Percentiles rank a stretch among this genome's conserved stretches.
These are phyloP conservation scores for Panthera tigris DNA, from an alignment of 2,113 vertebrate genomes.

Conservation along the genomic window DNA sequence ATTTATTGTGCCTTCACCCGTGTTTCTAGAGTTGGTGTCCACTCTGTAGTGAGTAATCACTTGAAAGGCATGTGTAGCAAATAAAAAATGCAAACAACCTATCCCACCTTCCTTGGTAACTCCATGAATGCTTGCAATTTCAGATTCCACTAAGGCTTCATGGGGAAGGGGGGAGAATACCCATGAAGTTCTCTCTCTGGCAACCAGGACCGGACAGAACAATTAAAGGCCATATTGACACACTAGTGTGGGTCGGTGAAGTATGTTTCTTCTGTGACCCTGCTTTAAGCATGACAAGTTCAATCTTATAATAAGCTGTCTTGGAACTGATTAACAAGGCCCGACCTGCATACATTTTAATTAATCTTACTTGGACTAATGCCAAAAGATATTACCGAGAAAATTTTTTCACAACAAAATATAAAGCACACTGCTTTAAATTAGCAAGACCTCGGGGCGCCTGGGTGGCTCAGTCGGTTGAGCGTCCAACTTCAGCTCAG, in stretches of 20 bases:
- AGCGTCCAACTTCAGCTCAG: too few species aligned
- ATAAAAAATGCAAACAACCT: neutral
- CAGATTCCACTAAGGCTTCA: neutral
- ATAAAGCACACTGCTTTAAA: neutral
- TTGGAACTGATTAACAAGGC: neutral
- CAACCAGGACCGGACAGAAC: neutral
- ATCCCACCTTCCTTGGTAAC: neutral
- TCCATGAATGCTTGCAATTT: neutral
- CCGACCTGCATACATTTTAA: neutral
- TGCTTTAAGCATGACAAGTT: neutral
- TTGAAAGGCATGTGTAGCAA: neutral
- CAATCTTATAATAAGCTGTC: neutral
- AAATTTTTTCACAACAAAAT: constrained; percentile 25
- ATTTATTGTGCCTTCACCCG: neutral
- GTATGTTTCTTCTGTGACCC: neutral
- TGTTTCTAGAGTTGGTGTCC: neutral
- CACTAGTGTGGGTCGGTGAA: neutral
- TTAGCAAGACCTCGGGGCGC: neutral
- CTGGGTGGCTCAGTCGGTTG: too few species aligned
- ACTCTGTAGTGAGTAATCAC: neutral
- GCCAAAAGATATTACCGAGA: constrained; percentile 3
- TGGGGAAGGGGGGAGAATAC: neutral
- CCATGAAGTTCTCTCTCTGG: neutral
- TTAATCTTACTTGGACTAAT: neutral
- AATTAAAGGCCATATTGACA: neutral